These are phyloP conservation scores for Athene cunicularia DNA, from an alignment of 2,113 vertebrate species.

Conservation along the genomic window DNA sequence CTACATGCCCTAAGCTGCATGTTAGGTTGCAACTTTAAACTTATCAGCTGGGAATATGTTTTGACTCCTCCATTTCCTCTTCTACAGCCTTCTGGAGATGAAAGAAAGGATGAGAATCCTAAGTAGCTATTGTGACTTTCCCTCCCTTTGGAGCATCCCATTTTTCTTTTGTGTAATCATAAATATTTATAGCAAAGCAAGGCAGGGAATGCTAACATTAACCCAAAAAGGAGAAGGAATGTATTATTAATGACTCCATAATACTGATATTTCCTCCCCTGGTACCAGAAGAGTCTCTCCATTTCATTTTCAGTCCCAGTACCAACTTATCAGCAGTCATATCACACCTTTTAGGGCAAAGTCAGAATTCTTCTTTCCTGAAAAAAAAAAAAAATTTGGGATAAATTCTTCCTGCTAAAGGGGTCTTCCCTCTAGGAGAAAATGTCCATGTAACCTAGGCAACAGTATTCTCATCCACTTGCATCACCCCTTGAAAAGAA, in stretches of 20 bases:
- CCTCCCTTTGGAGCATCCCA: background rate
- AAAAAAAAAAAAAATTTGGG: background rate
- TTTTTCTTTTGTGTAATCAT: conserved; percentile 50
- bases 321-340: background rate
- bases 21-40: background rate
- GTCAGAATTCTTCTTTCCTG: background rate
- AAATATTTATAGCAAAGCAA: conserved; percentile 48
- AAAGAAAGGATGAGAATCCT: background rate
- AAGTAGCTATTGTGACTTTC: conserved; percentile 14
- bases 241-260: background rate
- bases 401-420: background rate
- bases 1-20: background rate
- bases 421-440: background rate
- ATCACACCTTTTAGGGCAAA: background rate
- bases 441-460: background rate
- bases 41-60: background rate
- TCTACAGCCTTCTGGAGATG: background rate
- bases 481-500: background rate
- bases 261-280: background rate
- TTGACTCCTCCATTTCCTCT: background rate
- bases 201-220: conserved; percentile 24
- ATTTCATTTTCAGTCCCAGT: background rate
- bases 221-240: conserved; percentile 8
- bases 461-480: background rate
- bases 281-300: background rate